Percentiles rank a stretch among this genome's conserved stretches.
Evolutionary conservation across 1,140 invertebrate genomes (phyloP).

Genomic region (Calliphora vicina): DNA sequence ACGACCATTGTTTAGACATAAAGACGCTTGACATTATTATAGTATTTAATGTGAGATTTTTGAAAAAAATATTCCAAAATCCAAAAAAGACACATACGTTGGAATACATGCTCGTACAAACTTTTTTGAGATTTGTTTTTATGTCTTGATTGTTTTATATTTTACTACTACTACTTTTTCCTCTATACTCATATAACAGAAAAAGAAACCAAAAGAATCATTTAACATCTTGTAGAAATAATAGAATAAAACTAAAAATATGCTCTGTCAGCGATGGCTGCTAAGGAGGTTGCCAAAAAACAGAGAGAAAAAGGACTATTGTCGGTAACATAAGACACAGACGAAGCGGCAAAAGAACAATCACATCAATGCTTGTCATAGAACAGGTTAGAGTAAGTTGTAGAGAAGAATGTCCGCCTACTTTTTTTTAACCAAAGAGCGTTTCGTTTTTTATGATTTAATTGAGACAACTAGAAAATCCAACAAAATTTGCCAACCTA

Average conservation of each 20-base stretch:
- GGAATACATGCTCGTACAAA: neutral
- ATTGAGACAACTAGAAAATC: slow-evolving; percentile 18
- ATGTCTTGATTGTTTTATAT: neutral
- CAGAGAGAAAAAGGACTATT: slow-evolving; percentile 22
- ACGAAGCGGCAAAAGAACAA: slow-evolving; percentile 16
- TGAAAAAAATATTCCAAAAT: neutral
- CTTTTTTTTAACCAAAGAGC: neutral
- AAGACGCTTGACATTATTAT: no score
- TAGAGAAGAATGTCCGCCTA: slow-evolving; percentile 26
- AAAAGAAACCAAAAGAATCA: neutral
- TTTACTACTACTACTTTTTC: neutral
- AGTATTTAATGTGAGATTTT: neutral
- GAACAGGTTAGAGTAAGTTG: slow-evolving; percentile 26
- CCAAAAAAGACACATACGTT: neutral
- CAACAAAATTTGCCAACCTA: slow-evolving; percentile 24
- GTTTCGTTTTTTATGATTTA: slow-evolving; percentile 15
- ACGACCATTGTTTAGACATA: no score
- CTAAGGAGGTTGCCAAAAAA: neutral
- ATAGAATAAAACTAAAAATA: slow-evolving; percentile 2
- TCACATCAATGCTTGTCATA: slow-evolving; percentile 28
- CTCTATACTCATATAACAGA: neutral
- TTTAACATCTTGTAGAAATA: neutral
- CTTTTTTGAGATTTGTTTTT: neutral
- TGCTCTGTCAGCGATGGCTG: neutral
- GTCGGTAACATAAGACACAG: neutral